A percentile compares a stretch with the other conserved stretches of the same genome.
These are phyloP conservation scores for Spea multiplicata DNA, from an alignment of 2,113 vertebrate genomes.

Conservation along the genomic window DNA sequence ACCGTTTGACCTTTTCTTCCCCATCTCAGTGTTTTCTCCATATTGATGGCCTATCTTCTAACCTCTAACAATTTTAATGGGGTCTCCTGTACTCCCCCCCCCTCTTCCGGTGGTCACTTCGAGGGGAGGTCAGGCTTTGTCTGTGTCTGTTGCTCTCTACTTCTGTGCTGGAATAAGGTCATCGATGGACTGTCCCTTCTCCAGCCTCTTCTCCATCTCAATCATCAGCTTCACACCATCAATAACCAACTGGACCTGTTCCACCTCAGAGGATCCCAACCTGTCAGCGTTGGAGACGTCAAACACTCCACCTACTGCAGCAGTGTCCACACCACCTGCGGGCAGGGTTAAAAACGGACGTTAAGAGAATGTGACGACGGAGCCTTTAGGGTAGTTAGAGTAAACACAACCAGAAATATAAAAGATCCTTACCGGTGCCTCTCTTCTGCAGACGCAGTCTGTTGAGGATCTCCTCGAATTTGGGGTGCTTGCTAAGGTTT, in stretches of 20 bases:
- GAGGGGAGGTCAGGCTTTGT: slow-evolving; percentile 9
- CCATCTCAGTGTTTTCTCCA: not conserved
- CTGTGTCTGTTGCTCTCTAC: slow-evolving; percentile 60
- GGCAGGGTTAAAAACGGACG: not conserved
- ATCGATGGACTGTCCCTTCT: slow-evolving; percentile 88
- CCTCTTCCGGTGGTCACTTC: not conserved
- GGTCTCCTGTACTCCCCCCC: slow-evolving; percentile 11
- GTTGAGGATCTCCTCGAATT: slow-evolving; percentile 87
- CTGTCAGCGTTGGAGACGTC: slow-evolving; percentile 96
- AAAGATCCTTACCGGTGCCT: slow-evolving; percentile 78
- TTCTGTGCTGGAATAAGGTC: slow-evolving; percentile 96
- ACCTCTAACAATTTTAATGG: slow-evolving; percentile 19
- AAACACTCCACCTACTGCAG: slow-evolving; percentile 85
- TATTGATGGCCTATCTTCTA: slow-evolving; percentile 9
- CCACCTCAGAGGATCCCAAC: slow-evolving; percentile 90
- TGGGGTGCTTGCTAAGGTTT: slow-evolving; percentile 88
- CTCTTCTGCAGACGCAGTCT: slow-evolving; percentile 94
- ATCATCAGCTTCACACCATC: slow-evolving; percentile 96
- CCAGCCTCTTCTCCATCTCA: slow-evolving; percentile 97
- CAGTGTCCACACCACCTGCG: slow-evolving; percentile 91
- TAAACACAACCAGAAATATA: slow-evolving; percentile 55
- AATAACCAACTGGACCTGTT: slow-evolving; percentile 93
- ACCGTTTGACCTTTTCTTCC: not conserved
- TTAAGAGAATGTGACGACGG: not conserved
- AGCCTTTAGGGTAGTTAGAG: no score